These are phyloP conservation scores for Nyctereutes procyonoides DNA, from an alignment of 2,113 vertebrate species.

Conservation along the genomic window DNA sequence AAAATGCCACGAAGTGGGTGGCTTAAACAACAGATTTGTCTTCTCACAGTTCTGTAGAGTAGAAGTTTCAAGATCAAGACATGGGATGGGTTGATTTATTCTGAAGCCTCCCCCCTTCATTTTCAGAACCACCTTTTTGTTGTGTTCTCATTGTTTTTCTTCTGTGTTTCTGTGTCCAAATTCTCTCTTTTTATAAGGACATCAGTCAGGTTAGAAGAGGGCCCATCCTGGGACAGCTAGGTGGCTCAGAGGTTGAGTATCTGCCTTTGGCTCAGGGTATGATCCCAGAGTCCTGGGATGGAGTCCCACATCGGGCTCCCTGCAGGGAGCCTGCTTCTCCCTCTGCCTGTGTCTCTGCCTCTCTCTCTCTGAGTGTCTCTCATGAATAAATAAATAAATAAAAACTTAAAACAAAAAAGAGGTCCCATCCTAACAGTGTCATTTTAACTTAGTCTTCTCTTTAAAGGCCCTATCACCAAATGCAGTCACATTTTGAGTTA, in stretches of 20 bases:
- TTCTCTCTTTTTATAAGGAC: background rate
- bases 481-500: background rate
- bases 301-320: too few relatives aligned
- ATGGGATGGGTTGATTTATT: background rate
- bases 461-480: background rate
- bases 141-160: background rate
- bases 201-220: background rate
- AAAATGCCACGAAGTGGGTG: background rate
- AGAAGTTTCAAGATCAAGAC: background rate
- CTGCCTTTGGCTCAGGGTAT: too few relatives aligned
- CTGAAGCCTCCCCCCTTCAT: background rate
- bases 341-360: too few relatives aligned
- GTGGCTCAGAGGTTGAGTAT: too few relatives aligned
- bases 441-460: background rate
- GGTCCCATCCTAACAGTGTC: background rate
- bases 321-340: too few relatives aligned
- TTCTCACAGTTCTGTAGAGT: background rate
- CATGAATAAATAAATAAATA: too few relatives aligned
- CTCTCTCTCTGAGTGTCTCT: too few relatives aligned
- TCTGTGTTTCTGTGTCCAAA: background rate
- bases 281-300: too few relatives aligned
- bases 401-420: background rate
- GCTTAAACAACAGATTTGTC: background rate
- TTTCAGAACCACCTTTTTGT: background rate
- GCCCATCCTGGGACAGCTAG: too few relatives aligned